Base-by-base conservation (phyloP, 2,797 vertebrate species). In the Aphelocoma californica region DNA sequence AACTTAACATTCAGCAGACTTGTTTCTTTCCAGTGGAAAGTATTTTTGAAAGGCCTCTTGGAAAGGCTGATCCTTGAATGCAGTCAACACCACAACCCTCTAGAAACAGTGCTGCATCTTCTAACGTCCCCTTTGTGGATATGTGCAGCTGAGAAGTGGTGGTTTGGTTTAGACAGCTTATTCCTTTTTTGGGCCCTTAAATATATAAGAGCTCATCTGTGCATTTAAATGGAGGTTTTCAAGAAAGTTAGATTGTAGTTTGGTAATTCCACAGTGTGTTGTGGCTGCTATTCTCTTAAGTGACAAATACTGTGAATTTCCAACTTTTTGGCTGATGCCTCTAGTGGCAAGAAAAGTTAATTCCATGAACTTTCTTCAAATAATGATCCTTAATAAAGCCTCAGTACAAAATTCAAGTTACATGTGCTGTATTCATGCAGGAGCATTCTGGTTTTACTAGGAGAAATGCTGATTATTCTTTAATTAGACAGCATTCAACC, bases 31-130 rank as follows among this genome's bases (percentile, higher is more conserved):
- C 28, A 62, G 14, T 54, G 44, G 28, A 51, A 93, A 72, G 13
- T 86, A 61, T 42, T 78, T 28, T 57, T 61, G 44, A 84, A 72
- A 88, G 62, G 23, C 54, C 20, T 56, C 20, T 67, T 67, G 42
- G 16, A 89, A 86, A 67, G 47, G 7, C 25, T 87, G 31, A 58
- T 54, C 13, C 12, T 3, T 72, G 38, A 36, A 44, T 51, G 51
- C 20, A 65, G 34, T 4, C 2, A 84, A 11, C 0, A 1, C 29
- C 4, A 1, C 18, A 74, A 66, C 24, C 19, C 14, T 31, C 31
- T 20, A 61, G 42, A 48, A 77, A 36, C 17, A 56, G 26, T 25
- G 18, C 25, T 57, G 31, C 26, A 4, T 38, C 21, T 23, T 47
- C 2, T 45, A 28, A 31, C 6, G 6, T 50, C 21, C 5, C 7